Base-by-base conservation (phyloP, 2,888 invertebrate species). In the Scrobipalpa costella region DNA sequence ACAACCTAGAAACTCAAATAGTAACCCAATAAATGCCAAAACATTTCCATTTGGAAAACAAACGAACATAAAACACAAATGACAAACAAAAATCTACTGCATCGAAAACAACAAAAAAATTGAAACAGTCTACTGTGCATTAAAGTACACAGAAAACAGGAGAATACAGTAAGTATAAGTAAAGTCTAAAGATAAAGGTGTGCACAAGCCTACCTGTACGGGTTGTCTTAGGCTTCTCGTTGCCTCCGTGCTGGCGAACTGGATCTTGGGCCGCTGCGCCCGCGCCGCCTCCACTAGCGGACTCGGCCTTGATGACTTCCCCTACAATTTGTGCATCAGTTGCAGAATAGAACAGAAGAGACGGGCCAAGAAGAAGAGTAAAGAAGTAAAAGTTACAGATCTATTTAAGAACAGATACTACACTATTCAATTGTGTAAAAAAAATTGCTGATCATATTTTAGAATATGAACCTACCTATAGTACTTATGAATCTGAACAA, bases 201-300 rank as follows among this genome's bases (percentile, higher is more conserved):
- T 17, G 57, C 36, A 15, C 11, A 7, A 2, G 33, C 19, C 8
- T 49, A 94, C 94, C 94, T 95, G 94, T 81, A 94, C 92, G 85
- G 93, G 93, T 71, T 94, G 94, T 88, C 94, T 93, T 88, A 94
- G 94, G 78, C 93, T 94, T 88, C 94, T 90, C 79, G 93, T 90
- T 85, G 82, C 92, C 88, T 93, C 93, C 77, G 90, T 90, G 83
- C 90, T 92, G 78, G 92, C 87, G 88, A 85, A 92, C 78, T 88
- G 90, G 34, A 88, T 86, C 80, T 89, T 86, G 80, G 83, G 79
- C 63, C 81, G 76, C 50, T 85, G 84, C 81, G 55, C 55, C 0
- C 85, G 74, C 71, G 87, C 79, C 66, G 88, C 84, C 75, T 87
- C 89, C 84, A 86, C 70, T 75, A 88, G 81, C 1, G 87, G 85